Evolutionary conservation across 2,113 vertebrate genomes (phyloP).

Genomic region (chimpanzee (Pan troglodytes)): DNA sequence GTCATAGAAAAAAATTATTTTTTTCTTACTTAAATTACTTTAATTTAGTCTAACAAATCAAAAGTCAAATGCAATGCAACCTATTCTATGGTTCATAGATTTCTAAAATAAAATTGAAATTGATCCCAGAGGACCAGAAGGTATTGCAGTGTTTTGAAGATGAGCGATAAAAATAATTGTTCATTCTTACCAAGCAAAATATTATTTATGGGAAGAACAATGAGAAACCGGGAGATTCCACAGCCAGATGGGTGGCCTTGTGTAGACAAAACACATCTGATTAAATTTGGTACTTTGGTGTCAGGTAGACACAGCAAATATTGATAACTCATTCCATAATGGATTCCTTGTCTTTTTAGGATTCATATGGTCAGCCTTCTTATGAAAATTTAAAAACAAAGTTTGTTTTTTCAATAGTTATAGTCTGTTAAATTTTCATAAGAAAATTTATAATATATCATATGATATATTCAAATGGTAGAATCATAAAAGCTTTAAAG

Average conservation of each 20-base stretch:
- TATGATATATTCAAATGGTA: background rate
- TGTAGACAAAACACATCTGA: conserved; percentile 42
- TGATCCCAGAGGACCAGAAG: background rate
- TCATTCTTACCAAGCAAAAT: conserved; percentile 35
- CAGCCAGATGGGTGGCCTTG: background rate
- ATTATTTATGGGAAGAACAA: background rate
- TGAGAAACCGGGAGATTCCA: background rate
- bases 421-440: too few relatives aligned
- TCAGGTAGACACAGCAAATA: background rate
- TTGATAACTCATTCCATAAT: background rate
- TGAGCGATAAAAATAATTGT: conserved; percentile 32
- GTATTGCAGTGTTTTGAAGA: conserved; percentile 23
- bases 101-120: conserved; percentile 32
- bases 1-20: background rate
- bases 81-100: background rate
- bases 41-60: background rate
- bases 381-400: background rate
- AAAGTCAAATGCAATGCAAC: background rate
- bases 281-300: background rate
- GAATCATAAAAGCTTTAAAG: background rate
- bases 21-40: conserved; percentile 56
- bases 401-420: background rate
- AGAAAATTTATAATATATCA: background rate
- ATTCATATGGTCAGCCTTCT: background rate
- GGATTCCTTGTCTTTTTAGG: background rate